Base-by-base conservation (phyloP, 1,140 invertebrate species). In the Drosophila ironensis region DNA sequence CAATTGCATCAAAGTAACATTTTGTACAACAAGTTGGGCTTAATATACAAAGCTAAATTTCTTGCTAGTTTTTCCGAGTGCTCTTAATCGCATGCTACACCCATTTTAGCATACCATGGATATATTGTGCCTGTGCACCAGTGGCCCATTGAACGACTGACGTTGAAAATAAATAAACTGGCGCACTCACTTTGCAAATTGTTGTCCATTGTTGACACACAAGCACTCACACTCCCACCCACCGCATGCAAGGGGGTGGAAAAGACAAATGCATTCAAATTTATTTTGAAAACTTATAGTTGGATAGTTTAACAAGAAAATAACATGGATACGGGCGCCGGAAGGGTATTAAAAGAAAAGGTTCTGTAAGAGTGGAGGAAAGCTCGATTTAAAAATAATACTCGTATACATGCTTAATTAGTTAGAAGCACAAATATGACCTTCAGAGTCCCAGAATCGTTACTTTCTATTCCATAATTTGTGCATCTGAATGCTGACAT, bases 191-290 rank as follows among this genome's bases (percentile, higher is more conserved):
- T 66, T 59, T 52, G 70, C 66, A 81, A 80, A 81, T 80, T 81
- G n/a, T n/a, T n/a, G 76, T 81, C 46, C 57, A 80, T 74, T 80
- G 70, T 71, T 74, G 75, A 52, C 74, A 78, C 61, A 80, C 74
- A 61, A 27, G 35, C 54, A 22, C 30, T 17, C 40, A 17, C 24
- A 19, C 8, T 9, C 14, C 38, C 35, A 59, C 56, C 56, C 51
- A 25, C 1, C 56, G 9, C 52, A 56, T 56, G 50, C 56, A 40
- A 33, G 25, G 14, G 12, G 50, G 9, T 24, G 37, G n/a, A 41
- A 51, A 66, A 41, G 37, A 47, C 69, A 59, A 63, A 68, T 60
- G 70, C 57, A 73, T 80, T 70, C 37, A 72, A 77, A 77, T 77
- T 68, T 61, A 51, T 70, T 50, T 59, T 41, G 44, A 40, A 11